Evolutionary conservation across 2,113 vertebrate genomes (phyloP).

Genomic region (Parus major): DNA sequence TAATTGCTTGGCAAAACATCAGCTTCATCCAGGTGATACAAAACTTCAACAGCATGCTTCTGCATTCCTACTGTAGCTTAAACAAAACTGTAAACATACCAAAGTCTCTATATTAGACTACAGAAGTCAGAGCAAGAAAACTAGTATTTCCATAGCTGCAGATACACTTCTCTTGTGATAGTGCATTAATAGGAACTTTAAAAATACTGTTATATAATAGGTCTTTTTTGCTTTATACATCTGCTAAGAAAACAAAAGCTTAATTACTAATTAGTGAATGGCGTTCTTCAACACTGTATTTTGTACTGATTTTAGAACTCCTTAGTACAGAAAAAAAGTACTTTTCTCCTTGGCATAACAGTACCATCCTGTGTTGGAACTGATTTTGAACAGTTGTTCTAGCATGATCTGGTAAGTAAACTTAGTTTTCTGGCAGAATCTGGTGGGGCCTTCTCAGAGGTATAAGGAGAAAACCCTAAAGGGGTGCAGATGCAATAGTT

Average conservation of each 20-base stretch:
- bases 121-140: conserved; percentile 32
- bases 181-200: conserved; percentile 1
- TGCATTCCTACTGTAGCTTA: conserved; percentile 46
- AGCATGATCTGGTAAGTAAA: background rate
- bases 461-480: background rate
- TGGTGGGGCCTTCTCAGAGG: background rate
- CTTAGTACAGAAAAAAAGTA: background rate
- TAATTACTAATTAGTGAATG: background rate
- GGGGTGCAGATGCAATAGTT: background rate
- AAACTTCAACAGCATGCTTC: conserved; percentile 58
- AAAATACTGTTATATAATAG: background rate
- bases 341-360: background rate
- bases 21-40: conserved; percentile 26
- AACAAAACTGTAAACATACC: conserved; percentile 20
- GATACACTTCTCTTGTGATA: background rate
- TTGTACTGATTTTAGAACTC: background rate
- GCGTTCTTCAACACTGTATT: background rate
- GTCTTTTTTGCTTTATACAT: conserved; percentile 11
- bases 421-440: background rate
- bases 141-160: background rate
- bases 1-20: conserved; percentile 57
- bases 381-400: background rate
- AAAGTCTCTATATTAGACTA: conserved; percentile 30
- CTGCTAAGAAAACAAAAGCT: background rate
- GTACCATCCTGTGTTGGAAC: background rate